Evolutionary conservation across 2,113 vertebrate genomes (phyloP).

Genomic region (Scomber scombrus): DNA sequence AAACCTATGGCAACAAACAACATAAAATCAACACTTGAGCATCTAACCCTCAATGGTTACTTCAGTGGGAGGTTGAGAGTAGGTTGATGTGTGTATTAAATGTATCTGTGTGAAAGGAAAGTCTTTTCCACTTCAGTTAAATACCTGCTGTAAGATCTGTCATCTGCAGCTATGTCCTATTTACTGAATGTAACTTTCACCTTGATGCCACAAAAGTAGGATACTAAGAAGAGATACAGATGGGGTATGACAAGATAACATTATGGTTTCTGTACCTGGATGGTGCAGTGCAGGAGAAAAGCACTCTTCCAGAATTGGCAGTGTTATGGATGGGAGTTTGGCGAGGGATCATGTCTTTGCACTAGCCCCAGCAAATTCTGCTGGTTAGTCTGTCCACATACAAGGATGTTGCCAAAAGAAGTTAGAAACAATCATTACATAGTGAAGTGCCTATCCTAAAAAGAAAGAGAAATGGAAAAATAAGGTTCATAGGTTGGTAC

Average conservation of each 20-base stretch:
- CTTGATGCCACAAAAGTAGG: neutral
- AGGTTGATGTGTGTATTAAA: neutral
- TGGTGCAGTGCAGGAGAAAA: neutral
- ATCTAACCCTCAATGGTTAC: no score
- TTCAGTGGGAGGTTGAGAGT: no score
- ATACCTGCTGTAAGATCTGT: neutral
- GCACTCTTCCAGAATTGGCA: neutral
- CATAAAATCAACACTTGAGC: neutral
- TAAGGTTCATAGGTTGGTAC: neutral
- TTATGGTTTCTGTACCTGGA: neutral
- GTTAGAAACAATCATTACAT: neutral
- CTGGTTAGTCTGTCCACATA: neutral
- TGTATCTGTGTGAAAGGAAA: neutral
- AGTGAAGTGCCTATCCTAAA: no score
- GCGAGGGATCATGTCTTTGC: neutral
- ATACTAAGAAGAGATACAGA: neutral
- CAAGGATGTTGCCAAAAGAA: neutral
- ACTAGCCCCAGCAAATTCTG: neutral
- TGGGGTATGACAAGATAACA: neutral
- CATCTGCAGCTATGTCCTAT: neutral
- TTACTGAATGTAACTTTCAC: neutral
- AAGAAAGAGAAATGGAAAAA: neutral
- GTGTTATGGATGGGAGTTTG: neutral
- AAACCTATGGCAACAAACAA: neutral
- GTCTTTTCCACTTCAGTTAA: neutral